Evolutionary conservation across 2,113 vertebrate genomes (phyloP), one percentile per base, ranked within the genome.

Genomic region (Gymnobelideus leadbeateri): DNA sequence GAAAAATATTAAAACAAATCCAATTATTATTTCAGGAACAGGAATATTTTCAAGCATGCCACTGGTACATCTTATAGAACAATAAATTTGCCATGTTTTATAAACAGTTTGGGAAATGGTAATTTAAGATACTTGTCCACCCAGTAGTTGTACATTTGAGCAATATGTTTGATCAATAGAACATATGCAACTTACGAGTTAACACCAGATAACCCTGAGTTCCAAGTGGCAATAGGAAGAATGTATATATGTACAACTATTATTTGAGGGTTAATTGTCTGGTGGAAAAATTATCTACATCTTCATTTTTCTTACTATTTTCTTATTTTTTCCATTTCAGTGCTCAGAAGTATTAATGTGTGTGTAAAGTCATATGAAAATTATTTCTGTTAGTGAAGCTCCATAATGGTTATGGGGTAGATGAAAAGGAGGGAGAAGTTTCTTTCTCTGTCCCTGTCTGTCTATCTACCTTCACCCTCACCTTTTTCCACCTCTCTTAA

Each of bases 1-100:
- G 51, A 93, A 91, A 51, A 90, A 68, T 89, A 68, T 95, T 19
- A 68, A 93, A 93, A 55, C 31, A 93, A 91, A 92, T 51, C 91
- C 84, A 92, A 9, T 89, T 53, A 8, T 84, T 46, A 90, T 57
- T 49, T 93, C 2, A 55, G 46, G 19, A 94, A 90, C 16, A 50
- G 50, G 3, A 24, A 16, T 52, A 5, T 91, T 95, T 93, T 37
- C 51, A 49, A 51, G 2, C n/a, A 55, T 37, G 50, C 77, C 47
- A 91, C 91, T 52, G 23, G 1, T 11, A n/a, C 49, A 92, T 19
- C 12, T 92, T 93, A 53, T 0, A 21, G 91, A 94, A 91, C 37
- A 43, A 43, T 5, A 23, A 91, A 47, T 52, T n/a, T 61, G 26
- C 16, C 43, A 19, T 93, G 8, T 89, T 91, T 91, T 91, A 54